Percentiles rank a stretch among this genome's conserved stretches.
These are phyloP conservation scores for Nycticryphes semicollaris DNA, from an alignment of 2,113 vertebrate species.

Conservation along the genomic window DNA sequence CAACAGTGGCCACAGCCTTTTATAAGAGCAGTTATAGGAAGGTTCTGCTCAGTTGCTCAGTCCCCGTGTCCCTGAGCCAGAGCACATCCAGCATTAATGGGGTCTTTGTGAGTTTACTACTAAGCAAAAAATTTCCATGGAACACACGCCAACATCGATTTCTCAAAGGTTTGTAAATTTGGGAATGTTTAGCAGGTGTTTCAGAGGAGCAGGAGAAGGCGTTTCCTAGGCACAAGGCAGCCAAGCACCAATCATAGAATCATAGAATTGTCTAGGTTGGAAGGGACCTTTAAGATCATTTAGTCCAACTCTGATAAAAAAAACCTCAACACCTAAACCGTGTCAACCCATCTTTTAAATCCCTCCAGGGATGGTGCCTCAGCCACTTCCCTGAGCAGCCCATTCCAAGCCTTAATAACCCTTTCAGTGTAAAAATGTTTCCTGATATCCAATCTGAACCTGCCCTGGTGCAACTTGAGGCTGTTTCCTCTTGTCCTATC, in stretches of 20 bases:
- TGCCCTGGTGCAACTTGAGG: too few relatives aligned
- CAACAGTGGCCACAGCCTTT: background rate
- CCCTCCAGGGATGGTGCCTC: too few relatives aligned
- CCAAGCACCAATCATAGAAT: background rate
- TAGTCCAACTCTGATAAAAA: too few relatives aligned
- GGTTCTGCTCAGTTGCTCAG: background rate
- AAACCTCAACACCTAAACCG: too few relatives aligned
- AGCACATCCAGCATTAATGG: background rate
- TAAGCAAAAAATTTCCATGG: background rate
- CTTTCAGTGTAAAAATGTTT: too few relatives aligned
- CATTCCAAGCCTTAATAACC: too few relatives aligned
- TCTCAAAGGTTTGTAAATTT: background rate
- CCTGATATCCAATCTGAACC: too few relatives aligned
- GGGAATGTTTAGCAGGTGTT: background rate
- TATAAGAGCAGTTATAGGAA: background rate
- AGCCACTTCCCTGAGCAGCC: too few relatives aligned
- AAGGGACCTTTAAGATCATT: too few relatives aligned
- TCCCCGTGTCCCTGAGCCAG: accelerated
- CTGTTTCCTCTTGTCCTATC: too few relatives aligned
- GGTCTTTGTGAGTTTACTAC: background rate
- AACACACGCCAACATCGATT: background rate
- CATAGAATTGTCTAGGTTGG: too few relatives aligned
- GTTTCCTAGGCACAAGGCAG: background rate
- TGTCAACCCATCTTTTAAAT: too few relatives aligned
- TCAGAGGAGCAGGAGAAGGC: background rate